Percentiles rank a stretch among this genome's conserved stretches.
Conservation (phyloP, 1,140 invertebrate species). For the Eriocheir sinensis region DNA sequence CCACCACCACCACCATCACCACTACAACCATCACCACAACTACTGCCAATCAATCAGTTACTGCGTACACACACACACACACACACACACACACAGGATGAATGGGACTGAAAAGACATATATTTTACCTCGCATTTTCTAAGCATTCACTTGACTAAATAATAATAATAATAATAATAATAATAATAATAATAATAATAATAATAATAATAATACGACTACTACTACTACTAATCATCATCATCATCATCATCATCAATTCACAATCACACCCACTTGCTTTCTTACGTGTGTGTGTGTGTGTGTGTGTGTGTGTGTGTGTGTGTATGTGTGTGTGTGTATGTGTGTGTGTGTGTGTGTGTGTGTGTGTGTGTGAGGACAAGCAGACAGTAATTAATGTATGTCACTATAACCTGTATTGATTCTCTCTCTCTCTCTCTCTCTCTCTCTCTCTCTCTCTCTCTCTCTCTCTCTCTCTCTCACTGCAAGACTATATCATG, state of each 20-base stretch:
- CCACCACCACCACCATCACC: constrained; percentile 3
- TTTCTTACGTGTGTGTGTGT: neutral
- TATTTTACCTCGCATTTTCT: too few relatives aligned
- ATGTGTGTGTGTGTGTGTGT: neutral
- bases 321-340: constrained; percentile 23
- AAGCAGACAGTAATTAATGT: neutral
- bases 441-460: neutral
- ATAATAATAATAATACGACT: too few relatives aligned
- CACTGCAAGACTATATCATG: neutral
- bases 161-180: constrained; percentile 28
- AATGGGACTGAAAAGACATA: too few relatives aligned
- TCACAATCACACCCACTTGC: neutral
- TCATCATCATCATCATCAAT: too few relatives aligned
- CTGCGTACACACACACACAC: constrained; percentile 10
- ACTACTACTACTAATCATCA: too few relatives aligned
- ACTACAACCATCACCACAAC: neutral
- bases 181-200: constrained; percentile 19
- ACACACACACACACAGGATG: too few relatives aligned
- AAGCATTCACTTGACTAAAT: neutral
- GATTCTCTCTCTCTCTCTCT: neutral
- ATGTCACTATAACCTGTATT: neutral
- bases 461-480: too few relatives aligned
- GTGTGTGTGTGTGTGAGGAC: neutral
- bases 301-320: constrained; percentile 1
- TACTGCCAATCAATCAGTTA: too few relatives aligned